Evolutionary conservation across 23 tunicate species (phyloP).

Genomic region (Phallusia fumigata): DNA sequence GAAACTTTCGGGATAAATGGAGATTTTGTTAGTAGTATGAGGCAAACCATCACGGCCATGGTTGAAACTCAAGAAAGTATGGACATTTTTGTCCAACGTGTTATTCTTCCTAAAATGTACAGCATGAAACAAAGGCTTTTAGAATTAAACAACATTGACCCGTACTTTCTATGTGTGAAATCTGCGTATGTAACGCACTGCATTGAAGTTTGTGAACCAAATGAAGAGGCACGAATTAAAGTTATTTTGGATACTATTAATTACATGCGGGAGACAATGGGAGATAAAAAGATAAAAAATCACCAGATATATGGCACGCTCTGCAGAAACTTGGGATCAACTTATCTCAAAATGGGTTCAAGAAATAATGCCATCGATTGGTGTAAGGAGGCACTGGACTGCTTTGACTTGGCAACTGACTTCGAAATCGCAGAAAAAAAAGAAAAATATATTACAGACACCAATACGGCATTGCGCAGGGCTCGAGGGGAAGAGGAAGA

Average conservation of each 20-base stretch:
- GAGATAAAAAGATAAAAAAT: neutral
- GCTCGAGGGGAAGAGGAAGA: neutral
- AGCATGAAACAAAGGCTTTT: neutral
- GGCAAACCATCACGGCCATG: neutral
- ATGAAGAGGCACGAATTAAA: neutral
- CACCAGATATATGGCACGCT: conserved; percentile 1
- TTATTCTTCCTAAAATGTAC: neutral
- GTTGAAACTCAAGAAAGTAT: neutral
- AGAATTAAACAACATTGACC: neutral
- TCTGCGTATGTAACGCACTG: neutral
- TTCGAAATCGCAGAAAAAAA: neutral
- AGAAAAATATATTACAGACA: neutral
- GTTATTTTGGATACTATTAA: neutral
- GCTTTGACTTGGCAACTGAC: neutral
- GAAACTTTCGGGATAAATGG: neutral
- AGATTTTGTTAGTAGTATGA: neutral
- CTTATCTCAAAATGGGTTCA: neutral
- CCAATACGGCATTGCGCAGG: neutral
- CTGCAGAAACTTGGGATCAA: neutral
- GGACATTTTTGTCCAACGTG: neutral
- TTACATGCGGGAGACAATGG: neutral
- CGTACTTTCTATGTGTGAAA: neutral
- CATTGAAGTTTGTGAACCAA: neutral
- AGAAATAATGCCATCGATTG: neutral
- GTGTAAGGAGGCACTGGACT: neutral